phyloP scores from a whole-genome alignment of 2,888 invertebrate genomes.

The Thysanoteuthis rhombus region DNA sequence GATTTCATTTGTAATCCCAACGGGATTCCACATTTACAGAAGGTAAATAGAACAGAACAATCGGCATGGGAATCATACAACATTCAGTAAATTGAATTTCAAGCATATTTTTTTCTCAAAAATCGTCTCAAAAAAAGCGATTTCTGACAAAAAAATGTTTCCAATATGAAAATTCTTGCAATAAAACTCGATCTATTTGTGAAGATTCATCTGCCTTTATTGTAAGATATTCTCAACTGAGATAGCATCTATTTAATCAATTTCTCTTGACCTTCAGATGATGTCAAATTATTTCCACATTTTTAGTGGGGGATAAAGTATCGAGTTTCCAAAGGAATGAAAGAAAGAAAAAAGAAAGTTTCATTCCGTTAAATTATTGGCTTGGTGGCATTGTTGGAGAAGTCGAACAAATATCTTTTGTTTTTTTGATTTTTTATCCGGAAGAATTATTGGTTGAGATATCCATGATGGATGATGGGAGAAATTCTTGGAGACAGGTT shows the following conservation, averaged over 20 bases:
- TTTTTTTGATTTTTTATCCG: not conserved
- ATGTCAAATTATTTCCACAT: not conserved
- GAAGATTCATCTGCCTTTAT: not conserved
- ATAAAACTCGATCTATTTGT: too few relatives aligned
- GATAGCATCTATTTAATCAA: not conserved
- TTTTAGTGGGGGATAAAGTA: not conserved
- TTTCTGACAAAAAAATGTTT: too few relatives aligned
- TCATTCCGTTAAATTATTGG: not conserved
- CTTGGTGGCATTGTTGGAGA: not conserved
- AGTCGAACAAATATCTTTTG: not conserved
- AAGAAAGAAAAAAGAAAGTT: too few relatives aligned
- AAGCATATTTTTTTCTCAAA: too few relatives aligned
- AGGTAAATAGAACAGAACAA: too few relatives aligned
- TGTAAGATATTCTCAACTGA: not conserved
- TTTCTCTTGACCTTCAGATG: not conserved
- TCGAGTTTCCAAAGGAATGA: not conserved
- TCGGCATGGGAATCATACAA: too few relatives aligned
- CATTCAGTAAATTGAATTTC: too few relatives aligned
- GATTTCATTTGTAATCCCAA: too few relatives aligned
- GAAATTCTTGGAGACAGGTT: not conserved
- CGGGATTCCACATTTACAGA: too few relatives aligned
- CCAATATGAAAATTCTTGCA: too few relatives aligned
- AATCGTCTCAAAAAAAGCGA: too few relatives aligned
- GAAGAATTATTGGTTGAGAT: not conserved
- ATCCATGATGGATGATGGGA: not conserved